Evolutionary conservation across 2,113 vertebrate species (phyloP).

Genomic region (Bufo gargarizans): DNA sequence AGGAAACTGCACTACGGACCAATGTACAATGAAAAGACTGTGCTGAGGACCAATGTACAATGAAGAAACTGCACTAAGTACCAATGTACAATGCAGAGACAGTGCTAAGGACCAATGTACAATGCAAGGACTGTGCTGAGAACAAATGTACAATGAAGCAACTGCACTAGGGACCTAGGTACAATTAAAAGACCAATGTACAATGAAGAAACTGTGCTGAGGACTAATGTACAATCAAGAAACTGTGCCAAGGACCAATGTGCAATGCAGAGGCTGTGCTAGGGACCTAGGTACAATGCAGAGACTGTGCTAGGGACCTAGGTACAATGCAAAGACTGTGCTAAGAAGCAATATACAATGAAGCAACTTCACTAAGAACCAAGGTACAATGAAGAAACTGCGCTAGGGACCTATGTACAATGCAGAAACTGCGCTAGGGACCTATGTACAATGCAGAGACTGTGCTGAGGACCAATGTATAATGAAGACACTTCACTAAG

Average conservation of each 20-base stretch:
- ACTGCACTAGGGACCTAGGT: background rate
- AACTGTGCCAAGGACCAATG: background rate
- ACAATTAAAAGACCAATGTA: background rate
- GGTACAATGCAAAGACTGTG: background rate
- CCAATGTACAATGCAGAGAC: background rate
- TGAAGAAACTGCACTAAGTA: background rate
- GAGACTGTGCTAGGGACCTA: background rate
- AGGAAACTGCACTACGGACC: background rate
- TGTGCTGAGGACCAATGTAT: background rate
- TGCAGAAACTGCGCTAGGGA: background rate
- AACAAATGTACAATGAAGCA: background rate
- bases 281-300: background rate
- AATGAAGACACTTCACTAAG: no score
- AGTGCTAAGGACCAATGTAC: background rate
- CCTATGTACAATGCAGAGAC: background rate
- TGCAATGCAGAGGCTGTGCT: background rate
- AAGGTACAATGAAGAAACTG: background rate
- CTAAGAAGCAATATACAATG: background rate
- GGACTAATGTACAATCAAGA: background rate
- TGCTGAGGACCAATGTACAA: background rate
- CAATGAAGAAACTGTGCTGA: background rate
- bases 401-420: background rate
- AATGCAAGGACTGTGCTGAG: background rate
- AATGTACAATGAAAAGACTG: background rate
- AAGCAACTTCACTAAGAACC: background rate